Evolutionary conservation across 2,888 invertebrate genomes (phyloP).

Genomic region (Drosophila affinis): DNA sequence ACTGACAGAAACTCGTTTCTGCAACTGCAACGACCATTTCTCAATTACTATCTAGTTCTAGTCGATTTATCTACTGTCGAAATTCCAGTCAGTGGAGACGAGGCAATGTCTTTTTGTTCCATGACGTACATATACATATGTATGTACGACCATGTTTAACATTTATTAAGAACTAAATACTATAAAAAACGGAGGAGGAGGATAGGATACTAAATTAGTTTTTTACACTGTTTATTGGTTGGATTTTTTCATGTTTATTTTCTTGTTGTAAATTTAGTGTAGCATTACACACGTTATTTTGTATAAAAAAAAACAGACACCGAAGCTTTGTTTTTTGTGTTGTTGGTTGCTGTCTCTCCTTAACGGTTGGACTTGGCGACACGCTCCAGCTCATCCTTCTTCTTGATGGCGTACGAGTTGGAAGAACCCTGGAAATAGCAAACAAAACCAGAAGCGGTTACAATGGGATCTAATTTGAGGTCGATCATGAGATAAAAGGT

Average conservation of each 20-base stretch:
- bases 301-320: constrained; percentile 52
- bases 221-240: constrained; percentile 32
- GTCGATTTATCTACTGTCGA: no score
- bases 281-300: constrained; percentile 45
- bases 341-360: constrained; percentile 78
- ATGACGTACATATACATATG: no score
- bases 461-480: neutral
- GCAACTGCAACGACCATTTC: no score
- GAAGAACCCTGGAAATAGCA: constrained; percentile 92
- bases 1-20: no score
- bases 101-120: no score
- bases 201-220: constrained; percentile 6
- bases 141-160: neutral
- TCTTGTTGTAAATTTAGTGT: constrained; percentile 39
- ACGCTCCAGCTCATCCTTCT: constrained; percentile 99
- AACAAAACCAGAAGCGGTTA: neutral
- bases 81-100: no score
- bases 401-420: constrained; percentile 99
- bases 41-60: no score
- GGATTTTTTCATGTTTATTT: constrained; percentile 51
- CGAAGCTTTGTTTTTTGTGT: constrained; percentile 59
- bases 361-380: constrained; percentile 99
- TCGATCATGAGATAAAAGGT: neutral
- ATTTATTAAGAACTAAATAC: constrained; percentile 27
- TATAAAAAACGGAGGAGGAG: constrained; percentile 26